phyloP scores from a whole-genome alignment of 1,140 invertebrate genomes.

The Cotesia typhae region DNA sequence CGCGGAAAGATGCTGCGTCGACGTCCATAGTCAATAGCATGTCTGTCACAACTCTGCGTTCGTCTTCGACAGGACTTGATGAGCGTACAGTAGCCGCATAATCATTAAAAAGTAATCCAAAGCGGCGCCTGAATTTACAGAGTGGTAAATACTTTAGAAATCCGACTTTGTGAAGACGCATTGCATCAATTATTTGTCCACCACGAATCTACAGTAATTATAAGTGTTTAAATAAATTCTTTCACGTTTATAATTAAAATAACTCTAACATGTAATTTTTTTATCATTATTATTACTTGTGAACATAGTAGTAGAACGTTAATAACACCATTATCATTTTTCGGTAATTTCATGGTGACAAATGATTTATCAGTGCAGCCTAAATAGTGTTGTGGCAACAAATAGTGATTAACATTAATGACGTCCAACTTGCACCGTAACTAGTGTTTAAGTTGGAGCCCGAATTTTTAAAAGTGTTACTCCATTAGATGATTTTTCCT shows the following conservation, averaged over 20 bases:
- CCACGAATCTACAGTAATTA: conserved; percentile 80
- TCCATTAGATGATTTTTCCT: conserved; percentile 86
- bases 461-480: conserved; percentile 71
- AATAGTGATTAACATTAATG: conserved; percentile 70
- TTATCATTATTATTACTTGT: conserved; percentile 70
- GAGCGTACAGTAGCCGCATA: conserved; percentile 57
- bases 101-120: conserved; percentile 75
- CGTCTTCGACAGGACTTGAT: conserved; percentile 69
- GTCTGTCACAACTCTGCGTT: conserved; percentile 76
- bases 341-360: conserved; percentile 62
- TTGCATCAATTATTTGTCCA: conserved; percentile 87
- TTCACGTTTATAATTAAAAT: conserved; percentile 7
- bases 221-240: no score
- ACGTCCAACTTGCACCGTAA: conserved; percentile 54
- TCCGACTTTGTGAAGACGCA: conserved; percentile 90
- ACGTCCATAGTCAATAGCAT: conserved; percentile 87
- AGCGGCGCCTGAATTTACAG: conserved; percentile 86
- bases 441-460: conserved; percentile 50
- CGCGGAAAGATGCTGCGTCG: conserved; percentile 84
- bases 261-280: conserved; percentile 2
- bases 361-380: conserved; percentile 66
- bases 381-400: conserved; percentile 83
- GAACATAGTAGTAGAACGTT: conserved; percentile 90
- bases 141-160: conserved; percentile 91
- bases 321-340: conserved; percentile 73